Evolutionary conservation across 2,888 invertebrate species (phyloP), one percentile per base, ranked within the genome.

Genomic region (Tridacna gigas): DNA sequence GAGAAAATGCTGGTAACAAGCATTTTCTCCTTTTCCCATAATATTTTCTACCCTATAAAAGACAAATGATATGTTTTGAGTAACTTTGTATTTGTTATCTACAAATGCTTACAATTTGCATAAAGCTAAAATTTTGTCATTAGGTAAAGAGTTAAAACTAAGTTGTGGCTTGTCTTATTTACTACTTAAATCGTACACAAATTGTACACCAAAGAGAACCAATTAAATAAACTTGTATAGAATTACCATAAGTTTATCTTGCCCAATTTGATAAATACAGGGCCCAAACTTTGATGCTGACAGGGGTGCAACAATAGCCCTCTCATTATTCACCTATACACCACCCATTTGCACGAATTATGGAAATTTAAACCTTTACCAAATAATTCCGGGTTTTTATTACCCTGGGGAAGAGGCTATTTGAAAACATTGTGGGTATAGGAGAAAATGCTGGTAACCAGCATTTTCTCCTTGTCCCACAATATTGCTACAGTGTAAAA

Each of bases 181-280:
- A 37, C 37, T 37, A 4, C 37, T 37, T 7, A 37, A 37, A 37
- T 2, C 7, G 37, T 37, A 37, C 37, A 37, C 37, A 37, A 37
- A 37, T 2, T 37, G 37, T 37, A 37, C 37, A 37, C 3, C 37
- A 37, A 37, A 37, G 3, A 37, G 7, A 37, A 37, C 37, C 37
- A 37, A 37, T 37, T 37, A 37, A 7, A 37, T 37, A 37, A 37
- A 37, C 7, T 2, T 63, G 63, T 22, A 63, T 63, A 63, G 25
- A 63, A 9, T 22, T 63, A 22, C 63, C 12, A 22, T 9, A 28
- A 18, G 12, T 20, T 37, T 37, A 37, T 37, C 37, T 67, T 67
- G 37, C 67, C 37, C 67, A 67, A 67, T 67, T 67, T 5, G n/a
- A n/a, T n/a, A 67, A 67, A n/a, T 37, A 67, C n/a, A 67, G 67